These are phyloP conservation scores for Asbolus verrucosus DNA, from an alignment of 1,140 invertebrate species.

Conservation along the genomic window DNA sequence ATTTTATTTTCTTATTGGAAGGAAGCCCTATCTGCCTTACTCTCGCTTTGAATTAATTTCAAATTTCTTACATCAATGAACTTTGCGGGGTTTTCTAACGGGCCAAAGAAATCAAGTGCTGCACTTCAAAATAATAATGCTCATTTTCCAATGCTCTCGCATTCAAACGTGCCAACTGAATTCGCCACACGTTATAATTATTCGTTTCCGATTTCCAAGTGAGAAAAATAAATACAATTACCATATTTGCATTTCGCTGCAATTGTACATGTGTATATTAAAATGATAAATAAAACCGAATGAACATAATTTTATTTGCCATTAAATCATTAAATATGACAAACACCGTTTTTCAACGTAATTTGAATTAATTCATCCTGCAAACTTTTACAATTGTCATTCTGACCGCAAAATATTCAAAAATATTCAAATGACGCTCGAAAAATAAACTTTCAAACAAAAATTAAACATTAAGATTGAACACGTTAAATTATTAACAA, in stretches of 20 bases:
- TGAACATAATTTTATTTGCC: slow-evolving; percentile 45
- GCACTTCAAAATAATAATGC: slow-evolving; percentile 22
- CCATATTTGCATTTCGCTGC: slow-evolving; percentile 29
- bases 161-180: not conserved
- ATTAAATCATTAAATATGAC: slow-evolving; percentile 45
- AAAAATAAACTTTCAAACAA: too few species aligned
- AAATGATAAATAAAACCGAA: slow-evolving; percentile 45
- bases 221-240: slow-evolving; percentile 38
- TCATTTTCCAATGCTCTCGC: not conserved
- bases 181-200: slow-evolving; percentile 26
- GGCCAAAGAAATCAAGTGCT: slow-evolving; percentile 2
- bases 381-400: slow-evolving; percentile 21
- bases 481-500: not conserved
- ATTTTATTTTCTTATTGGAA: slow-evolving; percentile 53
- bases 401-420: not conserved
- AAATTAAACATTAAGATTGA: too few species aligned
- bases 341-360: slow-evolving; percentile 40
- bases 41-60: slow-evolving; percentile 52
- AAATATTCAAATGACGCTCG: too few species aligned
- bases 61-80: slow-evolving; percentile 50
- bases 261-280: slow-evolving; percentile 43
- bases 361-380: slow-evolving; percentile 37
- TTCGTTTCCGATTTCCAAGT: slow-evolving; percentile 33
- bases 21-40: slow-evolving; percentile 46
- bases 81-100: slow-evolving; percentile 32